Evolutionary conservation across 2,797 vertebrate species (phyloP), one percentile per base, ranked within the genome.

Genomic region (Taenioides sp.): DNA sequence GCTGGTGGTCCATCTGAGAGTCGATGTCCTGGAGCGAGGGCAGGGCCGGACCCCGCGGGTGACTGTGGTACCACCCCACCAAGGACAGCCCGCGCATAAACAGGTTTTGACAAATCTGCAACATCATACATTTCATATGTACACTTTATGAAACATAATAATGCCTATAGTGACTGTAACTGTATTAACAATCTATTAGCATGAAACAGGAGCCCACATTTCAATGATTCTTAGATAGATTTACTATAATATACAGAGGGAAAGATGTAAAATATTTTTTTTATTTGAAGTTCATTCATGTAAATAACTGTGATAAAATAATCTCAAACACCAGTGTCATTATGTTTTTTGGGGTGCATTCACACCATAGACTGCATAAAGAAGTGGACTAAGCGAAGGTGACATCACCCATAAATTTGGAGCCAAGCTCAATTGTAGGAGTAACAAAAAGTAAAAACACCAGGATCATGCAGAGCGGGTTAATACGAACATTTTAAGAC

Each of bases 31-130:
- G 97, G 80, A 98, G 93, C 0, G 97, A 98, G 0, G 97, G 97
- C 75, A 97, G 91, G 4, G 97, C 96, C 0, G 96, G 96, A 72
- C 95, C 93, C 31, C 96, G 93, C 0, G 97, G 97, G 88, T 98
- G 97, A 89, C 97, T 99, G 92, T 99, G 97, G 92, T 98, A 99
- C 97, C 97, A 99, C 27, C 97, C 97, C 80, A 98, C 97, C 91
- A 98, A 86, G 1, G 96, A 97, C 71, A 99, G 90, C 12, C 97
- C 96, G 0, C 96, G 94, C 92, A 98, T 94, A 78, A 97, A 96
- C 78, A 98, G 92, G 90, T 95, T 97, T 92, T 99, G 97, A 87
- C 96, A 97, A 83, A 98, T 98, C 97, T 99, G 84, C 3, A 64
- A 71, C 28, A 0, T 57, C 22, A 34, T 59, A 72, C 57, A 22